Conservation (phyloP, 2,888 invertebrate species). For the Encarsia formosa region DNA sequence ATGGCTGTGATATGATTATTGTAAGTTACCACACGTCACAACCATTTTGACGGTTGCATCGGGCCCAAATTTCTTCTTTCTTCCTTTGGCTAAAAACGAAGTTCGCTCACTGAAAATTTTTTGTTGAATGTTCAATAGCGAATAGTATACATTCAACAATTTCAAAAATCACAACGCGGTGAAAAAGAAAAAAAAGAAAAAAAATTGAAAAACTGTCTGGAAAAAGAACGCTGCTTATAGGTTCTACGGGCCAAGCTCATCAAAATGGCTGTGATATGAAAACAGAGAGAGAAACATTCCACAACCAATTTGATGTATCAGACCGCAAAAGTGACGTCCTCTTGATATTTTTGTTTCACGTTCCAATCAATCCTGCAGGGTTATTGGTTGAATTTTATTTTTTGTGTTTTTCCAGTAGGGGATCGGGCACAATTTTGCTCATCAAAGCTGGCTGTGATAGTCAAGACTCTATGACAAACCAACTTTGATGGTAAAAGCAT, state of each 20-base stretch:
- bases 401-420: background rate
- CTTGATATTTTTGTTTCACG: background rate
- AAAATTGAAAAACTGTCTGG: background rate
- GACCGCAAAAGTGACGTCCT: slow-evolving; percentile 53
- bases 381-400: background rate
- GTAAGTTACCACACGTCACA: slow-evolving; percentile 64
- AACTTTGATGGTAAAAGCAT: slow-evolving; percentile 71
- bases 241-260: slow-evolving; percentile 70
- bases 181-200: background rate
- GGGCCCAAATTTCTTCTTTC: slow-evolving; percentile 29
- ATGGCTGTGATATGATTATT: slow-evolving; percentile 84
- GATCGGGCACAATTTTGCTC: slow-evolving; percentile 67
- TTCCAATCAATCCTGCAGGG: slow-evolving; percentile 3
- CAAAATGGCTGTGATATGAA: slow-evolving; percentile 98
- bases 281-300: slow-evolving; percentile 58
- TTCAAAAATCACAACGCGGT: background rate
- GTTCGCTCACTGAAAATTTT: too few species aligned
- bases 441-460: slow-evolving; percentile 97
- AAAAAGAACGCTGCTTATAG: slow-evolving; percentile 34
- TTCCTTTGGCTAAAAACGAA: too few species aligned
- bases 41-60: slow-evolving; percentile 70
- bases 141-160: too few species aligned
- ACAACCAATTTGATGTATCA: slow-evolving; percentile 84
- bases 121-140: too few species aligned
- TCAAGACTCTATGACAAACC: slow-evolving; percentile 71